Conservation (phyloP, 2,113 vertebrate species). For the Caloenas nicobarica region DNA sequence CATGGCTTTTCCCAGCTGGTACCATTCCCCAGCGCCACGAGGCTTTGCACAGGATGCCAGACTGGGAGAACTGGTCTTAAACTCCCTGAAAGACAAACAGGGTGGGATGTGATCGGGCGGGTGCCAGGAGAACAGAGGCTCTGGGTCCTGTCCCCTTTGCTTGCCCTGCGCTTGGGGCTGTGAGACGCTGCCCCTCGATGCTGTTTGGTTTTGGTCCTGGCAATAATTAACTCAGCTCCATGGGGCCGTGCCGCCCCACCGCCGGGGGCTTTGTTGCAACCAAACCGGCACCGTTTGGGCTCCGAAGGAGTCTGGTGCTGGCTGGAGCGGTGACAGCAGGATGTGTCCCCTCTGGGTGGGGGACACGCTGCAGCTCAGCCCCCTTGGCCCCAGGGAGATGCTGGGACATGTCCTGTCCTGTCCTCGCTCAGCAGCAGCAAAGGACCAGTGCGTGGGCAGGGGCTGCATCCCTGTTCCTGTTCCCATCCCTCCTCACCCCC, state of each 20-base stretch:
- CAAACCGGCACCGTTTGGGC: rapidly evolving
- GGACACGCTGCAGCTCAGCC: too few relatives aligned
- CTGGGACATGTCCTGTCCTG: background rate
- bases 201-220: conserved; percentile 74
- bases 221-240: conserved; percentile 80
- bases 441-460: too few relatives aligned
- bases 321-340: too few relatives aligned
- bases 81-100: background rate
- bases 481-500: background rate
- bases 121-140: background rate
- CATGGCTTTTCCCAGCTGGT: background rate
- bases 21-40: rapidly evolving
- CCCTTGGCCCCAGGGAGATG: too few relatives aligned
- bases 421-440: background rate
- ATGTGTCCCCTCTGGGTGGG: background rate
- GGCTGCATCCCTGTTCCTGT: background rate
- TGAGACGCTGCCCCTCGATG: conserved; percentile 47
- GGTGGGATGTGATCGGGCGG: background rate
- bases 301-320: background rate
- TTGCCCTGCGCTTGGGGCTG: background rate
- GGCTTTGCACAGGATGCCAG: background rate
- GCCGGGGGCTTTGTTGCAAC: background rate
- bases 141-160: background rate
- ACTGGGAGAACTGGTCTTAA: background rate
- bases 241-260: background rate